phyloP scores from a whole-genome alignment of 1,140 invertebrate species.

The Drosophila baimaii region DNA sequence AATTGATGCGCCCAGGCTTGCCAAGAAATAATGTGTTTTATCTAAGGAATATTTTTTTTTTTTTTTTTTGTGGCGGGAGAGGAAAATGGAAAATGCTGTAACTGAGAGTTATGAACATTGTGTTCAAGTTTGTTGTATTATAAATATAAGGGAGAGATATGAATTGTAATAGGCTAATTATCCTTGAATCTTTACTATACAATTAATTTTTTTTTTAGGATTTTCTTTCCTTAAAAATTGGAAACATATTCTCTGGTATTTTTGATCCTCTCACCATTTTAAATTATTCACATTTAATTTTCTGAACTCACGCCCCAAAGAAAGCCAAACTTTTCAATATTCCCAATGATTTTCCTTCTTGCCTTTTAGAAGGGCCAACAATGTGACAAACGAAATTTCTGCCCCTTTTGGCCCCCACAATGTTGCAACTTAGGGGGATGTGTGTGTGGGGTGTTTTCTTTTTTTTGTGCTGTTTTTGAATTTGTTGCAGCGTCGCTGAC shows the following conservation, averaged over 20 bases:
- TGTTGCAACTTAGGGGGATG: conserved; percentile 1
- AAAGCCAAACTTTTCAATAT: conserved; percentile 18
- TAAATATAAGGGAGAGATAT: background rate
- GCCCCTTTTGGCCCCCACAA: background rate
- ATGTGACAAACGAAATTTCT: conserved; percentile 6
- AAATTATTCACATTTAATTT: background rate
- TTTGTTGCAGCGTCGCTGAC: conserved; percentile 31
- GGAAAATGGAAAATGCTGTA: background rate
- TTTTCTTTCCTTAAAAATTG: background rate
- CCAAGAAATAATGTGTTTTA: conserved; percentile 10
- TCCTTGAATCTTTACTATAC: background rate
- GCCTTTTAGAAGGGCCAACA: conserved; percentile 1
- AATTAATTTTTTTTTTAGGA: background rate
- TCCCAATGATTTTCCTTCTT: background rate
- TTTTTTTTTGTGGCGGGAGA: background rate
- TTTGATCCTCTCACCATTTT: background rate
- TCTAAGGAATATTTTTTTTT: conserved; percentile 1
- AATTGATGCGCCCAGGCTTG: conserved; percentile 18
- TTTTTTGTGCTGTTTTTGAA: conserved; percentile 7
- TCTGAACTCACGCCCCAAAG: background rate
- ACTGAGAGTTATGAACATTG: background rate
- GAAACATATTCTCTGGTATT: background rate
- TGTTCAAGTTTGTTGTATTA: background rate
- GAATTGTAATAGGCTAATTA: background rate
- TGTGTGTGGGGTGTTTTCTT: background rate